phyloP scores from a whole-genome alignment of 37 sponge, comb jelly and placozoan genomes.

The Chondrilla cf. caribensis region DNA sequence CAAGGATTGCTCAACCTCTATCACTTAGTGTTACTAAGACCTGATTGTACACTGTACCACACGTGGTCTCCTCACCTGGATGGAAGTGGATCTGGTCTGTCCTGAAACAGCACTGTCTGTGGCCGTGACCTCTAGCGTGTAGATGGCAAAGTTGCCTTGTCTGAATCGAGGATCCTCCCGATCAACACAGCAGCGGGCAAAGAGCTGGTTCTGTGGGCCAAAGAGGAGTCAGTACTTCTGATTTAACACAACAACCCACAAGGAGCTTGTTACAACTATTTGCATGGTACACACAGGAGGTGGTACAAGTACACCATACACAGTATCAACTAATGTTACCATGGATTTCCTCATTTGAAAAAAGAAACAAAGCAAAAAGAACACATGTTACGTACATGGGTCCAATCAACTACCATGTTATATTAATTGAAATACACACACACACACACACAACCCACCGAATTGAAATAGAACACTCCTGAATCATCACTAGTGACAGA shows the following conservation, averaged over 20 bases:
- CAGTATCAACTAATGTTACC: no score
- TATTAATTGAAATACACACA: no score
- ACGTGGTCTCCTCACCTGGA: not conserved
- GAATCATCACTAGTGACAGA: not conserved
- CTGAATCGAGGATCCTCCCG: not conserved
- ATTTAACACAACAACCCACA: not conserved
- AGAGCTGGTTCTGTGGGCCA: not conserved
- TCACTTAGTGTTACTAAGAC: no score
- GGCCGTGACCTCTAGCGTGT: not conserved
- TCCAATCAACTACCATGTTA: no score
- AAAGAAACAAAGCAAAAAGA: no score
- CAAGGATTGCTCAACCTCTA: no score
- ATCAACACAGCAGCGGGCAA: constrained; percentile 22
- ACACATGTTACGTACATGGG: no score
- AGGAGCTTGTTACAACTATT: no score
- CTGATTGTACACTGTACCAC: no score
- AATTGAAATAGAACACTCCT: constrained; percentile 1
- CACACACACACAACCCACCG: constrained; percentile 18
- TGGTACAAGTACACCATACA: no score
- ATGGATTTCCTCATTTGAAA: no score
- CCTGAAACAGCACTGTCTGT: not conserved
- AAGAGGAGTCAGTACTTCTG: not conserved
- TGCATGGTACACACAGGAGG: no score
- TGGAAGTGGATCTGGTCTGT: not conserved
- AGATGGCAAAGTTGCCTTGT: not conserved